Conservation (phyloP, 2,113 vertebrate genomes). For the Vicugna pacos region DNA sequence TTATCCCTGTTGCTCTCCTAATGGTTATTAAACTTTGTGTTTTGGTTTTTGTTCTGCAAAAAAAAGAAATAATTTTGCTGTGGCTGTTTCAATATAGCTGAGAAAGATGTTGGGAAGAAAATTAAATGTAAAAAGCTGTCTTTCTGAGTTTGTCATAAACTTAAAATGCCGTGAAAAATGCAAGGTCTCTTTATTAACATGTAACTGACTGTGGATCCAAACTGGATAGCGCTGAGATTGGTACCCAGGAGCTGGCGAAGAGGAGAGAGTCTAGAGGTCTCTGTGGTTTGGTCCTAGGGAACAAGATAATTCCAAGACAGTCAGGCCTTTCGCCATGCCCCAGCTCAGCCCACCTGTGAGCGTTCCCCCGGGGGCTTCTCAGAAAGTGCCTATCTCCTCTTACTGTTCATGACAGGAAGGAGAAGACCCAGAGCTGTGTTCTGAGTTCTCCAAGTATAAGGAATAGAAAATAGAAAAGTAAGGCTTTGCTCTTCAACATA, state of each 20-base stretch:
- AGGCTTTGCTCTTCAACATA: too few species aligned
- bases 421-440: too few species aligned
- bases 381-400: background rate
- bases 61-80: background rate
- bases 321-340: background rate
- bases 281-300: background rate
- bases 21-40: background rate
- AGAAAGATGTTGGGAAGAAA: background rate
- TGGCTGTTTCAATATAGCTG: background rate
- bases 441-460: too few species aligned
- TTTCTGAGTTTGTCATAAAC: background rate
- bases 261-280: background rate
- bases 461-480: too few species aligned
- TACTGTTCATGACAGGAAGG: too few species aligned
- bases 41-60: background rate
- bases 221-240: background rate
- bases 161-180: slow-evolving; percentile 32
- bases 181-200: background rate
- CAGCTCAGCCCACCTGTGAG: background rate
- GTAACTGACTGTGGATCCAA: background rate
- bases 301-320: background rate
- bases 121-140: background rate
- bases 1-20: background rate
- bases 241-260: background rate
- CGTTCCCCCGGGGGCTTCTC: too few species aligned